Evolutionary conservation across 2,113 vertebrate genomes (phyloP).

Genomic region (Psettodes erumei): DNA sequence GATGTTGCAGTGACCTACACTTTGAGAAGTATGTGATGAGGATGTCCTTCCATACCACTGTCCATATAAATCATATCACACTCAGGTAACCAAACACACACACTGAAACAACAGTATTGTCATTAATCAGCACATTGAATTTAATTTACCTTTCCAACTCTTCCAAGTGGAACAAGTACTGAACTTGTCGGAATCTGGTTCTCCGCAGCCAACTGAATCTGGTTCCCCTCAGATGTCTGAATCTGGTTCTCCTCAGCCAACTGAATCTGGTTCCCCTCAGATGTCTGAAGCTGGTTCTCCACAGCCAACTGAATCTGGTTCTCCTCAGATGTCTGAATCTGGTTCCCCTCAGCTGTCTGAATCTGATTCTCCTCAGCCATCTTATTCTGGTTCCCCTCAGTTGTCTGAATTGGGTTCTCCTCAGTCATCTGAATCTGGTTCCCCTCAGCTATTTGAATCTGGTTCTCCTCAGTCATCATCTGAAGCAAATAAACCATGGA

Average conservation of each 20-base stretch:
- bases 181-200: not conserved
- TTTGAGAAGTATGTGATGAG: not conserved
- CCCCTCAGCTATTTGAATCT: not conserved
- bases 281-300: no score
- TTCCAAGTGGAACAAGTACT: not conserved
- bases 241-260: not conserved
- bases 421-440: not conserved
- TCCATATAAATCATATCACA: not conserved
- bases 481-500: no score
- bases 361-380: not conserved
- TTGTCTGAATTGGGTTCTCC: not conserved
- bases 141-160: not conserved
- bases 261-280: not conserved
- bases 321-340: not conserved
- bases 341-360: not conserved
- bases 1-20: not conserved
- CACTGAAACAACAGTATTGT: not conserved
- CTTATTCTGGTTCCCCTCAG: not conserved
- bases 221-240: not conserved
- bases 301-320: not conserved
- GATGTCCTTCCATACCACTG: not conserved
- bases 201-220: not conserved
- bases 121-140: not conserved
- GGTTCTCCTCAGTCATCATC: not conserved
- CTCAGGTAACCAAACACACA: not conserved